phyloP scores from a whole-genome alignment of 2,797 vertebrate species.

The Pristis pectinata region DNA sequence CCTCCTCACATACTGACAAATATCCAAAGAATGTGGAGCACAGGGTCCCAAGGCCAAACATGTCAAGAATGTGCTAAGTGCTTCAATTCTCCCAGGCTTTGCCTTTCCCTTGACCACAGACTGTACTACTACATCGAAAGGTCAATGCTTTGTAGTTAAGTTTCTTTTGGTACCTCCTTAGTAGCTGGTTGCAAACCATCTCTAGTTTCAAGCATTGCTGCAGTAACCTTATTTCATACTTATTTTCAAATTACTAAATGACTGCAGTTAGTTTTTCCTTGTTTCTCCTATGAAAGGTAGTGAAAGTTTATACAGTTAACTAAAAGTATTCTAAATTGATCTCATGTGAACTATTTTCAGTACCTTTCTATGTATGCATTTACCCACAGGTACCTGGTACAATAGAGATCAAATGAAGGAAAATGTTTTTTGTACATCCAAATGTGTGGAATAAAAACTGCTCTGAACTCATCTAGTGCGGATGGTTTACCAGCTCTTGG shows the following conservation, averaged over 20 bases:
- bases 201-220: not conserved
- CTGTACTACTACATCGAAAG: conserved; percentile 42
- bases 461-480: not conserved
- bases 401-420: not conserved
- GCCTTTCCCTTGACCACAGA: conserved; percentile 40
- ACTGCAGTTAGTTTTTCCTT: not conserved
- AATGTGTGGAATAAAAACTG: not conserved
- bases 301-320: not conserved
- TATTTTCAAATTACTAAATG: not conserved
- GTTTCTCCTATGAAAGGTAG: too few relatives aligned
- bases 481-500: not conserved
- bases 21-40: conserved; percentile 26
- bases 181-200: not conserved
- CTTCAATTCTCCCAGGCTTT: conserved; percentile 39
- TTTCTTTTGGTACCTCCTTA: conserved; percentile 42
- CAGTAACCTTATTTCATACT: not conserved
- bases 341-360: not conserved
- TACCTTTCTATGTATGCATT: not conserved
- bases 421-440: not conserved
- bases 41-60: conserved; percentile 36
- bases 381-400: not conserved
- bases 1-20: conserved; percentile 22
- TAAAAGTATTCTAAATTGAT: not conserved
- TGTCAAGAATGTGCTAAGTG: conserved; percentile 39
- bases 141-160: conserved; percentile 38